phyloP scores from a whole-genome alignment of 2,888 invertebrate species.

The Pollenia amentaria region DNA sequence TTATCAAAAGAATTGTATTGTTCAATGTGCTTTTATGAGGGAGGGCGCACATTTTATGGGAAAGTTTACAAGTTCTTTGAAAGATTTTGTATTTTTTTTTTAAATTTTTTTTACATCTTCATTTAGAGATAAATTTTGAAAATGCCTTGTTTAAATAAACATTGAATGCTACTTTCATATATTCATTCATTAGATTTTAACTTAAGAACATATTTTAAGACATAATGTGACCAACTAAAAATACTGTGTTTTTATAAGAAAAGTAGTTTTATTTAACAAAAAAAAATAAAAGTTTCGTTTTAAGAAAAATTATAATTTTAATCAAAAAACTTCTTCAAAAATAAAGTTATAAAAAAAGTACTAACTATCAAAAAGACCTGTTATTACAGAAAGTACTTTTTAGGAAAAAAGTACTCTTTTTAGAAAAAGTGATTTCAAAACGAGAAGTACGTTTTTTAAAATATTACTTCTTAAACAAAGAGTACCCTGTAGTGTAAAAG shows the following conservation, averaged over 20 bases:
- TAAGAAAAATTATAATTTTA: not conserved
- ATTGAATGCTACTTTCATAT: constrained; percentile 16
- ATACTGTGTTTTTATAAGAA: too few species aligned
- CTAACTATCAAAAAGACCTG: too few species aligned
- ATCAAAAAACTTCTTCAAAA: not conserved
- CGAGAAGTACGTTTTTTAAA: too few species aligned
- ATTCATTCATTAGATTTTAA: constrained; percentile 31
- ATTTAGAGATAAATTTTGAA: constrained; percentile 46
- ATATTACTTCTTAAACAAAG: too few species aligned
- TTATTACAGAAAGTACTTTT: too few species aligned
- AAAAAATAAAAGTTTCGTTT: not conserved
- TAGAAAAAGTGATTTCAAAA: too few species aligned
- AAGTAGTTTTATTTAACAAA: not conserved
- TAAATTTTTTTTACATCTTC: not conserved
- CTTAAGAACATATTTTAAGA: not conserved
- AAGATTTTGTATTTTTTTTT: not conserved
- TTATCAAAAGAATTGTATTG: constrained; percentile 24
- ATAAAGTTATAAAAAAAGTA: too few species aligned
- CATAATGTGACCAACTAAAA: constrained; percentile 6
- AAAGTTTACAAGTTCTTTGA: constrained; percentile 49
- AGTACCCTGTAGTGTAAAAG: too few species aligned
- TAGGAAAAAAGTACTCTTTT: too few species aligned
- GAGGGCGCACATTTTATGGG: constrained; percentile 33
- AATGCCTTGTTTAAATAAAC: constrained; percentile 40
- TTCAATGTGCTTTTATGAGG: not conserved